Base-by-base conservation (phyloP, 2,797 vertebrate genomes). In the Myripristis jacobus region DNA sequence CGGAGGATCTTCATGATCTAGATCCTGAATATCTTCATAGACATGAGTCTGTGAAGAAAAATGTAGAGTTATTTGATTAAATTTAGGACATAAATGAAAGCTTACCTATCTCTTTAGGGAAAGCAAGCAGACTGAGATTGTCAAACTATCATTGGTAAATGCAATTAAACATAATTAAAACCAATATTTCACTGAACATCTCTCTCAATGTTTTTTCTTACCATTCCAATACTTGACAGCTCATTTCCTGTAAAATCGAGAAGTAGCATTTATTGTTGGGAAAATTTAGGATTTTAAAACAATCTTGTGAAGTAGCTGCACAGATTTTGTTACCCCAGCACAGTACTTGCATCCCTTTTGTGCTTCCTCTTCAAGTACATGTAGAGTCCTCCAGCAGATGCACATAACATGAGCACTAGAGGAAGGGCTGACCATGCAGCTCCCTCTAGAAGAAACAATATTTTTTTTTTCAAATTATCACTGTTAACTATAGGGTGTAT, bases 21-120 rank as follows among this genome's bases (percentile, higher is more conserved):
- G 18, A 15, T 82, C 78, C 11, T 69, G 43, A 52, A 90, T 3
- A 1, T 7, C 56, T 0, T 89, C 84, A 51, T 92, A 90, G 38
- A 87, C 31, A 41, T 75, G 76, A 66, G 15, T 65, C 90, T 92
- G 76, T 66, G 21, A 63, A 57, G 24, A 74, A 53, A 1, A 83
- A 22, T 2, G 1, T 0, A 2, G 0, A 10, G 12, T 79, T 38
- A 70, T n/a, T 8, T 6, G 16, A 43, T n/a, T 16, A 4, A 9
- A 19, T 50, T 21, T 18, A 12, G 1, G 0, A 25, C 2, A 0
- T n/a, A n/a, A n/a, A n/a, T n/a, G n/a, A n/a, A n/a, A n/a, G n/a
- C n/a, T n/a, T n/a, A n/a, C n/a, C n/a, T n/a, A n/a, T 44, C 46
- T 1, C 13, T 9, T 1, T 4, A 19, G 4, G 53, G 9, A 41